These are phyloP conservation scores for Hyla sarda DNA, from an alignment of 2,113 vertebrate genomes.

Conservation along the genomic window DNA sequence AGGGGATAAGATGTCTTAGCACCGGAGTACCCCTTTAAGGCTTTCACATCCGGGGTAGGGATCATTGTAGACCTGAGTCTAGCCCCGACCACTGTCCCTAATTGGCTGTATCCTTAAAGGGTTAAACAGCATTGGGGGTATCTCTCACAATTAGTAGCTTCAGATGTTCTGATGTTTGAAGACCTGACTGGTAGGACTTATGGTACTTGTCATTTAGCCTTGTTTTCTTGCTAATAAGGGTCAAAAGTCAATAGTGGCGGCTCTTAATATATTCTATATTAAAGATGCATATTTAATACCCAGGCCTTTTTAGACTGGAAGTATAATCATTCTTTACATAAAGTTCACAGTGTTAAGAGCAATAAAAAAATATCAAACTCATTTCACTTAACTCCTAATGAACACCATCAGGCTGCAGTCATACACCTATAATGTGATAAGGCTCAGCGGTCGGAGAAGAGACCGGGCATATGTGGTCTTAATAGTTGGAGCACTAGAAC, in stretches of 20 bases:
- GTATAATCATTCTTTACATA: background rate
- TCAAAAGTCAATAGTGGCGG: background rate
- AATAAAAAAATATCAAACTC: background rate
- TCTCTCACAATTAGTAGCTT: background rate
- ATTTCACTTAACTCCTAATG: slow-evolving; percentile 5
- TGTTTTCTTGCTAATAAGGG: background rate
- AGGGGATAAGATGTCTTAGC: too few species aligned
- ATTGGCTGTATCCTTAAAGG: too few species aligned
- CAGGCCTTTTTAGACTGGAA: background rate
- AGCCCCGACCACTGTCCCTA: too few species aligned
- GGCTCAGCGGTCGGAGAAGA: slow-evolving; percentile 6
- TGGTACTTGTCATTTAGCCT: background rate
- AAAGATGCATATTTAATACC: background rate
- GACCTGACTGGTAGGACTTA: background rate
- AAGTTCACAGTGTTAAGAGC: slow-evolving; percentile 5
- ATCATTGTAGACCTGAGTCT: too few species aligned
- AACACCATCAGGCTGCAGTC: background rate
- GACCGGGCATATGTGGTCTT: slow-evolving; percentile 23
- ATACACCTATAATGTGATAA: background rate
- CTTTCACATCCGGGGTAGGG: too few species aligned
- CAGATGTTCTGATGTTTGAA: background rate
- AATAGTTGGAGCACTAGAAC: slow-evolving; percentile 39
- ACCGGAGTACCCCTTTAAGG: too few species aligned
- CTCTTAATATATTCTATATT: background rate
- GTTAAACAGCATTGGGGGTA: too few species aligned